These are phyloP conservation scores for Rhea pennata DNA, from an alignment of 2,113 vertebrate genomes.

Conservation along the genomic window DNA sequence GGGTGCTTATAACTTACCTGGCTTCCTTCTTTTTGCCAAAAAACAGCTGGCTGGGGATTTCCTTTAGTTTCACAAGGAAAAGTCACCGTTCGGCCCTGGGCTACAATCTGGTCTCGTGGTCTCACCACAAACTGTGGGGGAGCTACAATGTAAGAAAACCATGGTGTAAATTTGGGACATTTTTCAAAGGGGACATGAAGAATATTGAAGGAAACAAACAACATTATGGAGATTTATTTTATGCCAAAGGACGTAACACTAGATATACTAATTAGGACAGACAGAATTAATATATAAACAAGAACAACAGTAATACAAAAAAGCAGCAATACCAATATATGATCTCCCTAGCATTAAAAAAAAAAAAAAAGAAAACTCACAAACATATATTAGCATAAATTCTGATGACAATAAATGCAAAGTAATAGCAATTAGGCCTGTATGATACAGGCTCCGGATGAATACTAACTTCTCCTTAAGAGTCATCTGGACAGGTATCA, in stretches of 20 bases:
- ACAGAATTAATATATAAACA: constrained; percentile 51
- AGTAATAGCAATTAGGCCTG: background rate
- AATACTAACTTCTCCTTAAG: background rate
- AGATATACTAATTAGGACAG: constrained; percentile 39
- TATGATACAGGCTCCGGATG: background rate
- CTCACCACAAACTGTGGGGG: constrained; percentile 98
- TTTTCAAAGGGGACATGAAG: constrained; percentile 15
- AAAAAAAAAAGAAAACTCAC: background rate
- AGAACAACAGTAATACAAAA: background rate
- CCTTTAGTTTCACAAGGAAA: constrained; percentile 99
- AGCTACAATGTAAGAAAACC: constrained; percentile 82
- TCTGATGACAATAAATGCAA: background rate
- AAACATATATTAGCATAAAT: constrained; percentile 8
- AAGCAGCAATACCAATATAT: constrained; percentile 7
- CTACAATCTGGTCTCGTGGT: constrained; percentile 96
- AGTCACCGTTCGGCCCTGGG: constrained; percentile 92
- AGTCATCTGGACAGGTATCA: background rate
- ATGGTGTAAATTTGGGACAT: constrained; percentile 41
- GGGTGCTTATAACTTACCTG: constrained; percentile 82
- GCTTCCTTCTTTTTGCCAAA: constrained; percentile 99
- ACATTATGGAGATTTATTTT: background rate
- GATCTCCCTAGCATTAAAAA: background rate
- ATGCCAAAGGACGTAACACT: constrained; percentile 31
- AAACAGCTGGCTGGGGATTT: constrained; percentile 97
- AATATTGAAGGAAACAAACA: constrained; percentile 31